phyloP scores from a whole-genome alignment of 2,888 invertebrate species.

The Entomobrya proxima region DNA sequence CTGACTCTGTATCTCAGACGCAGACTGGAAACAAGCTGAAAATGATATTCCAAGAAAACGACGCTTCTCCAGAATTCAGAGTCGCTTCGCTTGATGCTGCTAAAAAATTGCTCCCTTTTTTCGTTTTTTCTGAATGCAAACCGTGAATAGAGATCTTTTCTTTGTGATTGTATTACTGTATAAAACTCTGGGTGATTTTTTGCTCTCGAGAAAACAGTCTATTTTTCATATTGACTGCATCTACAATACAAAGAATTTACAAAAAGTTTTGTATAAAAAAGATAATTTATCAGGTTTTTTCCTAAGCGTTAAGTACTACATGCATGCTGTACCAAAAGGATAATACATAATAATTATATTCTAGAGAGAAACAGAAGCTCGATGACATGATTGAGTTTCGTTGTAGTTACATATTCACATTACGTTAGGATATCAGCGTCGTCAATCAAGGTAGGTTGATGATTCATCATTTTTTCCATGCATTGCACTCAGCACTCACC shows the following conservation, averaged over 20 bases:
- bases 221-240: too few relatives aligned
- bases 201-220: too few relatives aligned
- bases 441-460: neutral
- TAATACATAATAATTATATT: neutral
- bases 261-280: too few relatives aligned
- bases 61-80: too few relatives aligned
- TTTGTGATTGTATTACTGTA: too few relatives aligned
- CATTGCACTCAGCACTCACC: neutral
- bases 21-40: constrained; percentile 8
- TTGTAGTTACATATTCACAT: neutral
- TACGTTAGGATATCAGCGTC: neutral
- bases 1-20: constrained; percentile 7
- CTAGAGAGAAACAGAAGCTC: neutral
- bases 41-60: constrained; percentile 41
- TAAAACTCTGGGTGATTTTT: too few relatives aligned
- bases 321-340: neutral
- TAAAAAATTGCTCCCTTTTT: constrained; percentile 1
- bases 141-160: neutral
- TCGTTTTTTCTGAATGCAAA: neutral
- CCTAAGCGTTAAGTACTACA: too few relatives aligned
- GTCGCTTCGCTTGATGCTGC: neutral
- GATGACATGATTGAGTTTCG: neutral
- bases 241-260: too few relatives aligned
- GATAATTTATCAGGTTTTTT: neutral
- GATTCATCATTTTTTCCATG: constrained; percentile 1